These are phyloP conservation scores for Euphydryas editha DNA, from an alignment of 2,888 invertebrate genomes.

Conservation along the genomic window DNA sequence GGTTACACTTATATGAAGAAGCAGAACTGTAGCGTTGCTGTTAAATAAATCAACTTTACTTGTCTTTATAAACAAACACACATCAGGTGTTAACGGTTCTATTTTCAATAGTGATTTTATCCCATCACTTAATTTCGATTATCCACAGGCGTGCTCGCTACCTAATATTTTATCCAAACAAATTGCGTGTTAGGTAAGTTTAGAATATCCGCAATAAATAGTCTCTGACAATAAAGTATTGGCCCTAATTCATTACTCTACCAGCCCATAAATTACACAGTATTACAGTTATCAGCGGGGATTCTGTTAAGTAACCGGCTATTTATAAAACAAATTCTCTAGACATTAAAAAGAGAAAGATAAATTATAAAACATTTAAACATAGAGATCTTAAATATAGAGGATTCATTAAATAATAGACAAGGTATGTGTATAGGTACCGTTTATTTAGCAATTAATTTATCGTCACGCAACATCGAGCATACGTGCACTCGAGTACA, in stretches of 20 bases:
- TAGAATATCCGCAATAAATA: slow-evolving; percentile 18
- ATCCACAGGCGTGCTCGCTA: not conserved
- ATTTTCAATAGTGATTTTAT: not conserved
- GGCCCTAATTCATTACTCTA: slow-evolving; percentile 26
- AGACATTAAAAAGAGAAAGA: slow-evolving; percentile 4
- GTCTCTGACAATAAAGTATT: slow-evolving; percentile 24
- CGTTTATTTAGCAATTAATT: too few relatives aligned
- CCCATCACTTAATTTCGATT: not conserved
- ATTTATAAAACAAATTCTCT: slow-evolving; percentile 18
- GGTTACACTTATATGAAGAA: not conserved
- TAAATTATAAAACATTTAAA: too few relatives aligned
- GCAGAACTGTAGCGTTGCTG: not conserved
- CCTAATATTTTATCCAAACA: slow-evolving; percentile 6
- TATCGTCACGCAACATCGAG: too few relatives aligned
- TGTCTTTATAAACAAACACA: too few relatives aligned
- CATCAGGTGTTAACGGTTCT: not conserved
- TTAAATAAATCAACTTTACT: not conserved
- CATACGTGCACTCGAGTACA: too few relatives aligned
- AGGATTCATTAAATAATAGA: too few relatives aligned
- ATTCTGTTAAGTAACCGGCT: slow-evolving; percentile 21
- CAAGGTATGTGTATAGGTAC: too few relatives aligned
- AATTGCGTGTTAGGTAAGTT: slow-evolving; percentile 11
- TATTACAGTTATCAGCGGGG: slow-evolving; percentile 16
- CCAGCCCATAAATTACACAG: not conserved
- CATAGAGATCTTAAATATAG: not conserved